A percentile compares a stretch with the other conserved stretches of the same genome.
Conservation (phyloP, 37 sponge, comb jelly and placozoan genomes). For the Theonella swinhoei region DNA sequence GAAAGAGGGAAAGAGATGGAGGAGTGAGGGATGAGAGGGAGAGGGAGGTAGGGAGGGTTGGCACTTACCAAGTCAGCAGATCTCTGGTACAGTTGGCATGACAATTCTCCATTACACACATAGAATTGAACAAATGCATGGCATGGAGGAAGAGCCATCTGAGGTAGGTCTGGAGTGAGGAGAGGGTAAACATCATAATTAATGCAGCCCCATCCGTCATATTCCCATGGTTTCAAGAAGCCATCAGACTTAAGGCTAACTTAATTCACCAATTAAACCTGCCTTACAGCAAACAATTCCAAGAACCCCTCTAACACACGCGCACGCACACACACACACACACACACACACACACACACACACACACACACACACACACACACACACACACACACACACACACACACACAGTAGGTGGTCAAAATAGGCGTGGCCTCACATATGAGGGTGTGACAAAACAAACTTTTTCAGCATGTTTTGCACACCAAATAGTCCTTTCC, state of each 20-base stretch:
- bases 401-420: too few relatives aligned
- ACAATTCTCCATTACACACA: constrained; percentile 90
- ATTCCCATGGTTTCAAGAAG: neutral
- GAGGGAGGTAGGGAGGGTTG: neutral
- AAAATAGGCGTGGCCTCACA: too few relatives aligned
- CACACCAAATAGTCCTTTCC: too few relatives aligned
- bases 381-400: neutral
- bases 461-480: too few relatives aligned
- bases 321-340: neutral
- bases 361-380: constrained; percentile 33
- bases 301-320: neutral
- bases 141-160: constrained; percentile 31
- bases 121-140: constrained; percentile 98
- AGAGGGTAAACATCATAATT: neutral
- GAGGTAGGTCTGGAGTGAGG: neutral
- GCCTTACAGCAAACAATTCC: neutral
- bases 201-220: too few relatives aligned
- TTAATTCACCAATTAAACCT: neutral
- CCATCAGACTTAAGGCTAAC: neutral
- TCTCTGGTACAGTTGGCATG: constrained; percentile 97
- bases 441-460: too few relatives aligned
- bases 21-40: neutral
- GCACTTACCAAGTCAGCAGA: constrained; percentile 88
- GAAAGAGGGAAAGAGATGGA: neutral
- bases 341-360: constrained; percentile 17